Evolutionary conservation across 2,113 vertebrate genomes (phyloP).

Genomic region (Atractosteus spatula): DNA sequence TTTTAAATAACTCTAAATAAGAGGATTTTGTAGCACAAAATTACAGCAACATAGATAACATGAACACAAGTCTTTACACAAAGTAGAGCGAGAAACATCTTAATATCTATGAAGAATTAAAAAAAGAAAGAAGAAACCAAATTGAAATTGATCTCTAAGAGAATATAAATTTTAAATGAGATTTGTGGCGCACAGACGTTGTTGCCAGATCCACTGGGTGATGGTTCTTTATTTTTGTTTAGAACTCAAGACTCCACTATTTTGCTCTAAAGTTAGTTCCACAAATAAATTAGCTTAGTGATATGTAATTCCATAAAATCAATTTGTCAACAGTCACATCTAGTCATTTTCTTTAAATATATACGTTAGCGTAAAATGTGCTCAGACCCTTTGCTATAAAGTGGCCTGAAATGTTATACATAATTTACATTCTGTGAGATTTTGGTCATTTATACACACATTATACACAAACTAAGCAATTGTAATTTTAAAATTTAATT

Average conservation of each 20-base stretch:
- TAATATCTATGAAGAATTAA: conserved; percentile 67
- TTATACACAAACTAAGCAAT: conserved; percentile 76
- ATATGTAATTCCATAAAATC: conserved; percentile 64
- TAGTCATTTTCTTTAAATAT: conserved; percentile 66
- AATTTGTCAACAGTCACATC: conserved; percentile 67
- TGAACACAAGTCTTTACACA: conserved; percentile 85
- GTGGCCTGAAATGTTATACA: conserved; percentile 73
- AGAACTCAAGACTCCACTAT: conserved; percentile 63
- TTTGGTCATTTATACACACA: conserved; percentile 77
- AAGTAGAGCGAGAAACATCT: conserved; percentile 76
- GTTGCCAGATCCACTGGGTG: conserved; percentile 66
- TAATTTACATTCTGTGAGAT: conserved; percentile 77
- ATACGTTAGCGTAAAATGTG: conserved; percentile 66
- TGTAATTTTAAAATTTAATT: conserved; percentile 65
- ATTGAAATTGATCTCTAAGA: conserved; percentile 43
- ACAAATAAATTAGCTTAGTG: conserved; percentile 73
- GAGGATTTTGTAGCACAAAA: conserved; percentile 91
- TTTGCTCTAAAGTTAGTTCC: conserved; percentile 75
- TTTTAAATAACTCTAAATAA: conserved; percentile 74
- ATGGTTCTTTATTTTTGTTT: conserved; percentile 50
- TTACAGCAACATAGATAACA: conserved; percentile 92
- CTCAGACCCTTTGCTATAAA: conserved; percentile 58
- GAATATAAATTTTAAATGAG: conserved; percentile 41
- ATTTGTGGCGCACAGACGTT: conserved; percentile 53
- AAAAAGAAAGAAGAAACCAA: conserved; percentile 53